These are phyloP conservation scores for Masticophis lateralis DNA, from an alignment of 2,797 vertebrate species.

Conservation along the genomic window DNA sequence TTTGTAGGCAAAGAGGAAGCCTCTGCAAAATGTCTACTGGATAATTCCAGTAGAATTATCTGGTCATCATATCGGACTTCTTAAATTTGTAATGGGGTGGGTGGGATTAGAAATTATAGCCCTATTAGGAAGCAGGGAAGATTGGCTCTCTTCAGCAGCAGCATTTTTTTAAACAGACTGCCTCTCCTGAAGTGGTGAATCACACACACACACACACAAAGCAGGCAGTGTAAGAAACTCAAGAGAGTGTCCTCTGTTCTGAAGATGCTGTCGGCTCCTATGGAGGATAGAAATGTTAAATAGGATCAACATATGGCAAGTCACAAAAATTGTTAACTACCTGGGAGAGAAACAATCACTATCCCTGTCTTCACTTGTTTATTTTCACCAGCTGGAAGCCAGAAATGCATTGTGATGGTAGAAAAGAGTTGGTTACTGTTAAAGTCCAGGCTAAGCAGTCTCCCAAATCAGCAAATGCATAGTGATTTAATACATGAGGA, in stretches of 20 bases:
- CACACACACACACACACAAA: background rate
- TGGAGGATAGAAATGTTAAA: background rate
- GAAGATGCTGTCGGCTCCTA: background rate
- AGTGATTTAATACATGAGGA: background rate
- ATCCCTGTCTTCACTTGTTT: background rate
- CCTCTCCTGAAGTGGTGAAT: background rate
- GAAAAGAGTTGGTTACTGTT: background rate
- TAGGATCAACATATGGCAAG: background rate
- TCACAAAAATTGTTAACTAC: background rate
- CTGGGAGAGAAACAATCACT: background rate
- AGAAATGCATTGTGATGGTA: background rate
- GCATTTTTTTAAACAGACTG: background rate
- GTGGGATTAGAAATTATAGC: background rate
- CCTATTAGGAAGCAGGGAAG: background rate
- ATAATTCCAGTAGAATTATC: no score
- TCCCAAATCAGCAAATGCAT: background rate
- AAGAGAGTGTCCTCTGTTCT: background rate
- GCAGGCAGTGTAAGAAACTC: background rate
- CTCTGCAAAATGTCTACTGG: background rate
- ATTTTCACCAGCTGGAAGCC: background rate
- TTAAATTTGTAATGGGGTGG: background rate
- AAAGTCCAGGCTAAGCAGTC: background rate
- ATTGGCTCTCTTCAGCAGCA: background rate
- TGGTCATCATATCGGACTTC: no score
- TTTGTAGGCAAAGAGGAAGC: background rate